Base-by-base conservation (phyloP, 2,113 vertebrate species). In the Falcunculus frontatus region DNA sequence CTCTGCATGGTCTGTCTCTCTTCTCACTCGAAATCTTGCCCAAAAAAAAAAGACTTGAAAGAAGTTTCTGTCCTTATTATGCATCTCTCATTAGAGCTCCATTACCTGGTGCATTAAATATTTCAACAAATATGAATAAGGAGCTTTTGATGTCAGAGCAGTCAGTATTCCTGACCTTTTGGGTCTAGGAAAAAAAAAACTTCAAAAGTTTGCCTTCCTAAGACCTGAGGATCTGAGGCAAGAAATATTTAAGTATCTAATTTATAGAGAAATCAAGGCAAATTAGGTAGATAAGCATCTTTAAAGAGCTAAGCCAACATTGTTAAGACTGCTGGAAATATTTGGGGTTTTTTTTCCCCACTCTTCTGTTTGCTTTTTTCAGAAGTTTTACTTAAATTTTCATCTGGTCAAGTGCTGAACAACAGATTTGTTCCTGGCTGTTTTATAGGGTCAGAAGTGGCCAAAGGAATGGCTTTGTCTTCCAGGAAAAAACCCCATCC, bases 21-120 rank as follows among this genome's bases (percentile, higher is more conserved):
- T 64, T 64, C 42, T 35, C 60, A 57, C 27, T 56, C 4, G 41
- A 82, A 94, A 65, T 41, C 74, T 67, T 85, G 21, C 7, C 46
- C 56, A 42, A 37, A 46, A 76, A 72, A 49, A 32, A 42, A n/a
- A 44, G 2, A 63, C 35, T 22, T 93, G 65, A 96, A 92, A 92
- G 84, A 80, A 69, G 27, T 62, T 91, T 77, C 75, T 94, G n/a
- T 89, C 81, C 63, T 84, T 70, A 73, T 95, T 67, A 84, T 21
- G 6, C 19, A 90, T 20, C 56, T 62, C 72, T 90, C 76, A 68
- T 86, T 93, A 88, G 9, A 64, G 41, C 63, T 84, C 65, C 76
- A 68, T 72, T 93, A 93, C 95, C 88, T 84, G 73, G 10, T 67
- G 44, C 64, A 90, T 90, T 74, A 89, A 92, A 93, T 93, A 92